Evolutionary conservation across 2,888 invertebrate species (phyloP).

Genomic region (Dryadula phaetusa): DNA sequence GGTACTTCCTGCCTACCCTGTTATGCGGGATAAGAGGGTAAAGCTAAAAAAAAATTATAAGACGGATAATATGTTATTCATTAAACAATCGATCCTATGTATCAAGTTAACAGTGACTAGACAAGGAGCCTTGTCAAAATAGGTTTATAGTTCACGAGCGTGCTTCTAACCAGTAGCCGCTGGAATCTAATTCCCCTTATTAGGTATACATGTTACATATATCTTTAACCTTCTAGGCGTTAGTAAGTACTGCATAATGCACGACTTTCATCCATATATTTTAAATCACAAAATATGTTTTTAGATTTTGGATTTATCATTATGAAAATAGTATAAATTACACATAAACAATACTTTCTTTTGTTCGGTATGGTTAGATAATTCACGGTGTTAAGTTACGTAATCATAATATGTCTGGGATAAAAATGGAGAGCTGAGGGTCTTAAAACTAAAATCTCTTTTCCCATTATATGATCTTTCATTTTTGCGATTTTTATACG

Average conservation of each 20-base stretch:
- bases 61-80: too few relatives aligned
- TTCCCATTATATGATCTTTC: too few relatives aligned
- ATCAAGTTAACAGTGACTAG: too few relatives aligned
- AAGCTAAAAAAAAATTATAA: too few relatives aligned
- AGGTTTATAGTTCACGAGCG: conserved; percentile 20
- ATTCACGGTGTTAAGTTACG: background rate
- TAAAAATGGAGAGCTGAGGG: background rate
- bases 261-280: background rate
- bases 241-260: conserved; percentile 19
- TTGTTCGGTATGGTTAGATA: too few relatives aligned
- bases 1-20: too few relatives aligned
- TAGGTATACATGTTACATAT: conserved; percentile 24
- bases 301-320: background rate
- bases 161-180: conserved; percentile 23
- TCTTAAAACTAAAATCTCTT: background rate
- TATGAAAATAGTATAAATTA: too few relatives aligned
- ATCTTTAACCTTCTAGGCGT: conserved; percentile 26
- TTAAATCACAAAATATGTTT: background rate
- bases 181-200: conserved; percentile 34
- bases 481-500: too few relatives aligned
- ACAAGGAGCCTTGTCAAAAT: conserved; percentile 5
- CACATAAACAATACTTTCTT: too few relatives aligned
- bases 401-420: too few relatives aligned
- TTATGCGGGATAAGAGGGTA: too few relatives aligned
- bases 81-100: too few relatives aligned